Evolutionary conservation across 2,797 vertebrate species (phyloP).

Genomic region (Pipistrellus nathusii): DNA sequence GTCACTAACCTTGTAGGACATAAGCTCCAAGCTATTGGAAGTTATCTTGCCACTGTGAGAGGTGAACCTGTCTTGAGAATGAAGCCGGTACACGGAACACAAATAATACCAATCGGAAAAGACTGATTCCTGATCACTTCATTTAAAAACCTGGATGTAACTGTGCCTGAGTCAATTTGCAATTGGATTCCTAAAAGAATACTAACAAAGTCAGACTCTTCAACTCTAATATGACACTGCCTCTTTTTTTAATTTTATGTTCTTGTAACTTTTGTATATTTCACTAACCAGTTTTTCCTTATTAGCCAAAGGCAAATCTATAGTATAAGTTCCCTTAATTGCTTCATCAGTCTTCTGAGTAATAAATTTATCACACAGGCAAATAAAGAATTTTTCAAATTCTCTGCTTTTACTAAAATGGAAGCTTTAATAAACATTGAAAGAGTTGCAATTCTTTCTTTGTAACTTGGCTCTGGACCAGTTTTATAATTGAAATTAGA

Average conservation of each 20-base stretch:
- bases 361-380: constrained; percentile 22
- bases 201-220: background rate
- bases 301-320: constrained; percentile 2
- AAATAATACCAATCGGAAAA: background rate
- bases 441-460: background rate
- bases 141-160: background rate
- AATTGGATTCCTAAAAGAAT: background rate
- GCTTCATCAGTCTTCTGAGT: background rate
- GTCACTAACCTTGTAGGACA: background rate
- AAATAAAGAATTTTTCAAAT: background rate
- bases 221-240: background rate
- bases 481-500: background rate
- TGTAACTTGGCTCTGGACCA: background rate
- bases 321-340: background rate
- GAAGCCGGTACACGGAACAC: background rate
- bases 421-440: background rate
- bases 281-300: background rate
- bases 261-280: background rate
- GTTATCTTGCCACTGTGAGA: background rate
- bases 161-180: background rate
- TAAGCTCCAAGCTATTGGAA: background rate
- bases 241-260: background rate
- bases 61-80: background rate
- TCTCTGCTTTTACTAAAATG: background rate
- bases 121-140: background rate